A percentile compares a stretch with the other conserved stretches of the same genome.
Evolutionary conservation across 2,113 vertebrate genomes (phyloP).

Genomic region (Actenoides hombroni): DNA sequence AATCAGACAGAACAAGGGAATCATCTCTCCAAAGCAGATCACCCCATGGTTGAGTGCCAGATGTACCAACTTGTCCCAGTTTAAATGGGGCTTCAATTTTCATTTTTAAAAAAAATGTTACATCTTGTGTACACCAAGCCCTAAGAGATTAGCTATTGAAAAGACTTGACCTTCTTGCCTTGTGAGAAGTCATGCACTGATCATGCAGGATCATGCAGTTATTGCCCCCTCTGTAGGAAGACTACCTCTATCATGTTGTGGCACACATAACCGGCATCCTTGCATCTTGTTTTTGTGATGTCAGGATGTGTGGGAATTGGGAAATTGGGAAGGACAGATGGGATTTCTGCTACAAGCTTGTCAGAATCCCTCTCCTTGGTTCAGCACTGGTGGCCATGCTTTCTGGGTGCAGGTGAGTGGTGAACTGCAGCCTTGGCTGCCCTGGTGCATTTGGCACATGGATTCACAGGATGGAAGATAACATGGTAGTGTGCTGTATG

Average conservation of each 20-base stretch:
- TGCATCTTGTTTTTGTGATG: background rate
- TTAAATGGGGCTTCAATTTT: background rate
- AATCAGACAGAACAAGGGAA: background rate
- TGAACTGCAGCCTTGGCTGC: background rate
- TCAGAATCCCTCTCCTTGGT: background rate
- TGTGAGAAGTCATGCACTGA: background rate
- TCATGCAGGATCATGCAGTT: background rate
- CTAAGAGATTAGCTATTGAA: background rate
- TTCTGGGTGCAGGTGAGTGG: background rate
- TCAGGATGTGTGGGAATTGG: background rate
- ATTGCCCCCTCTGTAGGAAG: background rate
- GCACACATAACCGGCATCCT: background rate
- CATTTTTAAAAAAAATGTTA: background rate
- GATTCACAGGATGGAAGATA: background rate
- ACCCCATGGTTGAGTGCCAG: background rate
- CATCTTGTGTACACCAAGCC: background rate
- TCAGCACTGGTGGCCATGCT: background rate
- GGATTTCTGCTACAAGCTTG: background rate
- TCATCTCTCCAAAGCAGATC: background rate
- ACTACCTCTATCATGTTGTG: background rate
- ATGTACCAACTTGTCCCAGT: background rate
- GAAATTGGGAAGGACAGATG: background rate
- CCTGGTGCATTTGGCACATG: accelerated
- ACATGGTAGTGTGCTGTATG: accelerated
- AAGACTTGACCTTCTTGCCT: background rate